Conservation (phyloP, 2,888 invertebrate species). For the Oscheius sp. region DNA sequence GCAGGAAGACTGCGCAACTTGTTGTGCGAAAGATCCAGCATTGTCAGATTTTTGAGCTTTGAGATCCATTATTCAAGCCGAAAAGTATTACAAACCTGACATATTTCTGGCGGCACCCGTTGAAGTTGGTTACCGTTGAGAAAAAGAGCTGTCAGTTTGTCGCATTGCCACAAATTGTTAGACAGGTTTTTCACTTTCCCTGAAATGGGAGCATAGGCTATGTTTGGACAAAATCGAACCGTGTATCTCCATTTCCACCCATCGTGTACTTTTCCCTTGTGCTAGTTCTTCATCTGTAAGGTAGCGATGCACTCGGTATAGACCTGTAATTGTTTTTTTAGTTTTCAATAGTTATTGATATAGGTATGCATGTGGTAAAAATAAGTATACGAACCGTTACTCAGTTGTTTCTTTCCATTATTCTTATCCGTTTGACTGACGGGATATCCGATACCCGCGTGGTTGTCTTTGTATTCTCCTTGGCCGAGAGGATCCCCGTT, state of each 20-base stretch:
- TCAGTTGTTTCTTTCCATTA: conserved; percentile 51
- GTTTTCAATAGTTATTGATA: neutral
- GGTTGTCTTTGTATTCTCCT: conserved; percentile 56
- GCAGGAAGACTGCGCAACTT: conserved; percentile 92
- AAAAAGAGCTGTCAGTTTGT: conserved; percentile 92
- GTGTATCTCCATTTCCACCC: conserved; percentile 71
- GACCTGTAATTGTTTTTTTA: conserved; percentile 43
- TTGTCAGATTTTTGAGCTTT: conserved; percentile 83
- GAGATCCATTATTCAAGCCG: neutral
- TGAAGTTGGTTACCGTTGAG: conserved; percentile 94
- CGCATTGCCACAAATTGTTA: conserved; percentile 88
- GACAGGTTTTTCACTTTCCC: conserved; percentile 94
- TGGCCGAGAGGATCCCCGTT: conserved; percentile 41
- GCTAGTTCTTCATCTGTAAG: conserved; percentile 67
- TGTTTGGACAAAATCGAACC: conserved; percentile 53
- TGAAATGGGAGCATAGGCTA: conserved; percentile 74
- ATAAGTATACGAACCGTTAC: conserved; percentile 23
- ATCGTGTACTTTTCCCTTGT: conserved; percentile 61
- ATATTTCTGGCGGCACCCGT: conserved; percentile 89
- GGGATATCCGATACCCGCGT: conserved; percentile 63
- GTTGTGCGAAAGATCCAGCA: conserved; percentile 92
- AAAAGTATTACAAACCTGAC: conserved; percentile 75
- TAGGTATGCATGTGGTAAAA: neutral
- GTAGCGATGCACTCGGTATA: conserved; percentile 65
- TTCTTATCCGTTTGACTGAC: conserved; percentile 59